Evolutionary conservation across 1,140 invertebrate species (phyloP).

Genomic region (Trialeurodes vaporariorum): DNA sequence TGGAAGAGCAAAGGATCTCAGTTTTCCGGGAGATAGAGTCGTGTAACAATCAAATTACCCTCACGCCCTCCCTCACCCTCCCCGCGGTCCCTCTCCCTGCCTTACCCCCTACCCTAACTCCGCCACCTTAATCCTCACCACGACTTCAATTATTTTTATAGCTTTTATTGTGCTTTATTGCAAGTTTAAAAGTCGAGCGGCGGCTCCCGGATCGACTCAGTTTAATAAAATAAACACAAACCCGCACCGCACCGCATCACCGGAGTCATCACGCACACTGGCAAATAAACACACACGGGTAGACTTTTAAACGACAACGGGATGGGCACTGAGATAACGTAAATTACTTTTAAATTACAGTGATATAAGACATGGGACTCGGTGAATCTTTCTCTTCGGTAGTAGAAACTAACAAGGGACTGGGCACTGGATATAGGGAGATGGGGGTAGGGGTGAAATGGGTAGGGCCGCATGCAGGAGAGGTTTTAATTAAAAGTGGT

Average conservation of each 20-base stretch:
- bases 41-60: not conserved
- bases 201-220: not conserved
- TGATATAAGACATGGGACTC: not conserved
- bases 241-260: no score
- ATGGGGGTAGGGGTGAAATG: not conserved
- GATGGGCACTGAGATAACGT: not conserved
- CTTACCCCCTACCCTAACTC: not conserved
- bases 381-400: not conserved
- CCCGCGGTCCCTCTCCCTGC: no score
- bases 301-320: no score
- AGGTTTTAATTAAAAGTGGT: not conserved
- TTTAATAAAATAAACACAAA: conserved; percentile 1
- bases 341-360: not conserved
- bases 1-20: not conserved
- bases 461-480: not conserved
- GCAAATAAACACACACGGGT: no score
- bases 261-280: no score
- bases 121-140: not conserved
- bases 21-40: not conserved
- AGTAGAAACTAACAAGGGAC: not conserved
- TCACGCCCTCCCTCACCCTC: not conserved
- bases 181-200: not conserved
- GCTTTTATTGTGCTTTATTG: not conserved
- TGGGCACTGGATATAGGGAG: no score
- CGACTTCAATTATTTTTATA: not conserved